Conservation (phyloP, 2,888 invertebrate species). For the Phaedon cochleariae region DNA sequence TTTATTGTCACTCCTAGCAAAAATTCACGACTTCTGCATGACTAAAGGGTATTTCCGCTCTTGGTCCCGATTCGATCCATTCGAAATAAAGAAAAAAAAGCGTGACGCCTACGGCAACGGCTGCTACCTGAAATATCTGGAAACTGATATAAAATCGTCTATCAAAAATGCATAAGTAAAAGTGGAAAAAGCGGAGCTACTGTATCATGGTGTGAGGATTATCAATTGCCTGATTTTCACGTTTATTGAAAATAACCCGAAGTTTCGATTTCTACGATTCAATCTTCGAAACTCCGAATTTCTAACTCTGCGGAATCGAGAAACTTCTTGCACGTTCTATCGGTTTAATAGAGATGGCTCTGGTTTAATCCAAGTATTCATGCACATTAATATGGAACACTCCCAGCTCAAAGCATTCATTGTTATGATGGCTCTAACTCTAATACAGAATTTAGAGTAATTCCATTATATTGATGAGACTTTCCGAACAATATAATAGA, state of each 20-base stretch:
- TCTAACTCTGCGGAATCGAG: slow-evolving; percentile 7
- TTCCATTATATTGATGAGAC: no score
- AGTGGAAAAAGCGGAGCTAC: slow-evolving; percentile 39
- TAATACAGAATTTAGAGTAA: no score
- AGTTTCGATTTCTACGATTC: slow-evolving; percentile 31
- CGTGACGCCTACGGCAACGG: neutral
- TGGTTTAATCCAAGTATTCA: no score
- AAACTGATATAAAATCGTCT: slow-evolving; percentile 45
- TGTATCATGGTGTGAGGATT: slow-evolving; percentile 56
- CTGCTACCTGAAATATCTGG: slow-evolving; percentile 27
- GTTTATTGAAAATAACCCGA: slow-evolving; percentile 55
- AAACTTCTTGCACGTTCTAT: slow-evolving; percentile 9
- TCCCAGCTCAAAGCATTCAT: no score
- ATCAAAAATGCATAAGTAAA: slow-evolving; percentile 50
- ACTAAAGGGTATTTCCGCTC: no score
- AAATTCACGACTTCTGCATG: no score
- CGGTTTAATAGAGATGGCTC: no score
- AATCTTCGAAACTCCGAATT: slow-evolving; percentile 19
- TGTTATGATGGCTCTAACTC: no score
- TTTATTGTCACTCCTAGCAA: no score
- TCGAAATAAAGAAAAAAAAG: neutral
- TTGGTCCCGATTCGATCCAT: no score
- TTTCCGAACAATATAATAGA: no score
- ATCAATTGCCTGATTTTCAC: slow-evolving; percentile 59
- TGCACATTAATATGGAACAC: no score